phyloP scores from a whole-genome alignment of 2,113 vertebrate species.

The Serinus canaria region DNA sequence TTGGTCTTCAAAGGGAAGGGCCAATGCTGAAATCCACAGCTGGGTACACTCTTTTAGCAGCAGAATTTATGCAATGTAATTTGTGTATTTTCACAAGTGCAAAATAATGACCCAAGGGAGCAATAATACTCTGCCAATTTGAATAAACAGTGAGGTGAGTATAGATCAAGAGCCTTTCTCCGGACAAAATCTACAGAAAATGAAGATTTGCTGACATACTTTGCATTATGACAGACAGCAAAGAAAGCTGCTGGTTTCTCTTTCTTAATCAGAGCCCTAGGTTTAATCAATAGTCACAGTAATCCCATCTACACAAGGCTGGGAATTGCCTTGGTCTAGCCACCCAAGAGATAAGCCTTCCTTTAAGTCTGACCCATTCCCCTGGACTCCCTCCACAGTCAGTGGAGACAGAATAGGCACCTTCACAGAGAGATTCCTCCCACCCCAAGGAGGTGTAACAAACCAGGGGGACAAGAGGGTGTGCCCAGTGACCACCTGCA shows the following conservation, averaged over 20 bases:
- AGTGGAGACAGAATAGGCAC: neutral
- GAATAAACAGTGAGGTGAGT: neutral
- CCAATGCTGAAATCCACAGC: neutral
- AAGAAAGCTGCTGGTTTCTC: neutral
- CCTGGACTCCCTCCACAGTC: fast-evolving
- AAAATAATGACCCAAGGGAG: neutral
- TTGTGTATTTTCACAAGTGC: neutral
- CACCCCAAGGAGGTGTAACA: neutral
- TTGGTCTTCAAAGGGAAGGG: neutral
- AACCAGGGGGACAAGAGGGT: neutral
- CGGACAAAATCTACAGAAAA: neutral
- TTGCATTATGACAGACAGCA: neutral
- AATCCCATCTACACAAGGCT: neutral
- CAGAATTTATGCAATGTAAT: neutral
- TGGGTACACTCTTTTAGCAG: neutral
- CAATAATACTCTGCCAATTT: neutral
- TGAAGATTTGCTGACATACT: neutral
- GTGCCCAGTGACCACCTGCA: neutral
- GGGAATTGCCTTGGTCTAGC: neutral
- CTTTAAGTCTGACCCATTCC: neutral
- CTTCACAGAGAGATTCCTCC: neutral
- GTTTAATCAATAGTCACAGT: neutral
- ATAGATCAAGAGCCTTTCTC: neutral
- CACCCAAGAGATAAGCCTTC: neutral
- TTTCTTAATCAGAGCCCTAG: neutral